Evolutionary conservation across 1,140 invertebrate species (phyloP), one percentile per base, ranked within the genome.

Genomic region (Spodoptera litura): DNA sequence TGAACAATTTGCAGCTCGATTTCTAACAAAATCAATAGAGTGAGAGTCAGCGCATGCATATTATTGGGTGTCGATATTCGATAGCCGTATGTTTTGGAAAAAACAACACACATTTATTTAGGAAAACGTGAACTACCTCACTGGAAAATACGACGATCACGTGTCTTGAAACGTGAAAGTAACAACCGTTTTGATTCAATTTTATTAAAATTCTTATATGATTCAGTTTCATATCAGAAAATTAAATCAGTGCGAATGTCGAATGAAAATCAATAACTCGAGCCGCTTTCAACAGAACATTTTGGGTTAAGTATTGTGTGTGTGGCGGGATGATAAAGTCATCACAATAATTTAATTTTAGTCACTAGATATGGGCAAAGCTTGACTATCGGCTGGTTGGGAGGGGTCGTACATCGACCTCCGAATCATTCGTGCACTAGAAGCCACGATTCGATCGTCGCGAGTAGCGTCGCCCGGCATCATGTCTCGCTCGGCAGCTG

Each of bases 391-490:
- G 44, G 4, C 55, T 81, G 31, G 68, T 68, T 44, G 74, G 44
- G 62, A 70, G 52, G 81, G 82, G 82, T 84, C 89, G 88, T 87
- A 80, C 87, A 85, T 86, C 85, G 88, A 91, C 87, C 90, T 89
- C 88, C 85, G 78, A 87, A 89, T 87, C 78, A 77, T 77, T 85
- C 81, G 82, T 83, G 83, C 78, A 80, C 70, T 76, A 83, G 79
- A 81, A 83, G 81, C 80, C 81, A 82, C 80, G 82, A 83, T 77
- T 81, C 75, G 75, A 80, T 82, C 84, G 80, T 66, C 77, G 62
- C 55, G 51, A 77, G 68, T 78, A 82, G 79, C 83, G 86, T 81
- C 82, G 79, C 66, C 78, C 82, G 74, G 80, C 74, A 81, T 85
- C 84, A 85, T 84, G 81, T 85, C 81, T 73, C 81, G 81, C 78